Conservation (phyloP, 2,113 vertebrate genomes). For the Zosterops hypoxanthus region DNA sequence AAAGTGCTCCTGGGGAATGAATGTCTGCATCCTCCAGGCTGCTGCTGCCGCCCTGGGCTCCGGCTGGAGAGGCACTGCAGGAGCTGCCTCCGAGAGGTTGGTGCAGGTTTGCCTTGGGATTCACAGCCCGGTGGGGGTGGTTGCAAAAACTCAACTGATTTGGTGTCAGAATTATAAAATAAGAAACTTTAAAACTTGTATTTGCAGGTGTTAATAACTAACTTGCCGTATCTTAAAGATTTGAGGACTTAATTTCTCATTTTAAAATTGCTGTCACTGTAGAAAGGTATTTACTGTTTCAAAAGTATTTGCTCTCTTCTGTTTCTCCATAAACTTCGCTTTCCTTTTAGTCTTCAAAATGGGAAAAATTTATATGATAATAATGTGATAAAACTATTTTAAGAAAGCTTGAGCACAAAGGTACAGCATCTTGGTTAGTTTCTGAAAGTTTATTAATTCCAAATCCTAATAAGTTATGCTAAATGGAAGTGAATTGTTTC, state of each 20-base stretch:
- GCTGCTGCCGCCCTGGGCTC: background rate
- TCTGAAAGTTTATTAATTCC: background rate
- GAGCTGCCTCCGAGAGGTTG: background rate
- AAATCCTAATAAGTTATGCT: background rate
- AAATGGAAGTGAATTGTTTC: background rate
- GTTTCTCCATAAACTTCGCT: background rate
- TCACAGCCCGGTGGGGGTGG: background rate
- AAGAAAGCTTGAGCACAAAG: background rate
- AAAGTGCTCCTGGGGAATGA: conserved; percentile 29
- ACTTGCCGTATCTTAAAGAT: background rate
- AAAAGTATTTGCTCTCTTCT: background rate
- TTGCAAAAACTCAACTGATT: background rate
- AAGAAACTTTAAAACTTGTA: background rate
- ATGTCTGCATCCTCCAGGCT: background rate
- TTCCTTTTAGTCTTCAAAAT: background rate
- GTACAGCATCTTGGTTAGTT: background rate
- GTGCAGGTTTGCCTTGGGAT: background rate
- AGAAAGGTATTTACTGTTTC: background rate
- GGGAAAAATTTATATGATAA: background rate
- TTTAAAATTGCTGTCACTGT: background rate
- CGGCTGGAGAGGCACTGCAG: background rate
- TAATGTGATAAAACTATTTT: background rate
- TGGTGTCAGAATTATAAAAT: background rate
- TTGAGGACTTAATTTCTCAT: background rate
- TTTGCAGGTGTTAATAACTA: background rate